A percentile compares a stretch with the other conserved stretches of the same genome.
These are phyloP conservation scores for Lordiphosa fenestrarum DNA, from an alignment of 2,888 invertebrate genomes.

Conservation along the genomic window DNA sequence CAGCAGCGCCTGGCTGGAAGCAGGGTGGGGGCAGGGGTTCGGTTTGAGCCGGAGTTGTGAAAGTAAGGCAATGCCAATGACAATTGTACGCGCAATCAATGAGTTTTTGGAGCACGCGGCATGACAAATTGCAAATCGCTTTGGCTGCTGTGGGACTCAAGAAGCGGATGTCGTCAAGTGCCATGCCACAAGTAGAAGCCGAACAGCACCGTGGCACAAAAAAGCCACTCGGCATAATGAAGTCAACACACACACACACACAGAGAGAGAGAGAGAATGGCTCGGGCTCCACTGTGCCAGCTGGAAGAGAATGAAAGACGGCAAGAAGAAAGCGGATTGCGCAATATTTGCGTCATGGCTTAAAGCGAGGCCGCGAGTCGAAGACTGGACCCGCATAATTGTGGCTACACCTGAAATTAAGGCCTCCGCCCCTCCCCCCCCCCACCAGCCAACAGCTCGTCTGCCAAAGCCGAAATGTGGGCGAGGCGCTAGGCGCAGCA, in stretches of 20 bases:
- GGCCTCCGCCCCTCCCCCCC: slow-evolving; percentile 15
- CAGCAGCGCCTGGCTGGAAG: background rate
- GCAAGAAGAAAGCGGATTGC: slow-evolving; percentile 60
- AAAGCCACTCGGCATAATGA: too few relatives aligned
- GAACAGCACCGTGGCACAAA: background rate
- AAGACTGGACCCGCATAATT: slow-evolving; percentile 52
- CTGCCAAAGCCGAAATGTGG: slow-evolving; percentile 41
- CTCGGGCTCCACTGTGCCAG: slow-evolving; percentile 20
- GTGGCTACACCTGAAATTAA: slow-evolving; percentile 51
- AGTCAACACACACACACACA: too few relatives aligned
- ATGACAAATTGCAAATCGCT: slow-evolving; percentile 50
- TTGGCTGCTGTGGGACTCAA: slow-evolving; percentile 5
- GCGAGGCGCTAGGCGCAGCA: slow-evolving; percentile 52
- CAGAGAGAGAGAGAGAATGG: too few relatives aligned
- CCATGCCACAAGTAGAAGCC: too few relatives aligned
- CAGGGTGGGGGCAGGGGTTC: background rate
- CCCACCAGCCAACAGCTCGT: background rate
- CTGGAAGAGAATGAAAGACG: slow-evolving; percentile 53
- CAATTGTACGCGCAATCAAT: slow-evolving; percentile 52
- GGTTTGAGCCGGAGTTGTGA: slow-evolving; percentile 38
- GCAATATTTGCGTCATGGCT: slow-evolving; percentile 58
- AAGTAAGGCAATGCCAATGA: slow-evolving; percentile 37
- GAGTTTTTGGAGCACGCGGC: slow-evolving; percentile 45
- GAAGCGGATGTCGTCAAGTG: too few relatives aligned
- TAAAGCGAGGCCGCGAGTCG: slow-evolving; percentile 28